Percentiles rank a stretch among this genome's conserved stretches.
phyloP scores from a whole-genome alignment of 2,888 invertebrate species.

The Papilio gigon region DNA sequence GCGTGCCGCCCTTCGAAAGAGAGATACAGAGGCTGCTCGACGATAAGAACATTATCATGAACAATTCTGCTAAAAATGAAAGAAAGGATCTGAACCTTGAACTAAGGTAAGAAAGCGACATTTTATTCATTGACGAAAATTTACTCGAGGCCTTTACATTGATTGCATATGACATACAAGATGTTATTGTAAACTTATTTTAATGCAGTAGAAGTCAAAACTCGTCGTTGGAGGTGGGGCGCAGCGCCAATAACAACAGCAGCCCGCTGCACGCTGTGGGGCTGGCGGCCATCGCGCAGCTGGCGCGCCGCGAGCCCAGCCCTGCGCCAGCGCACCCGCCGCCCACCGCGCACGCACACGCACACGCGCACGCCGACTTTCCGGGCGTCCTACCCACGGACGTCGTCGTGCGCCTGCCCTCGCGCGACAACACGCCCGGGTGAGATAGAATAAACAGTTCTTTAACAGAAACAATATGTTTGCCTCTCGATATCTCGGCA shows the following conservation, averaged over 20 bases:
- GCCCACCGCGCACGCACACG: conserved; percentile 54
- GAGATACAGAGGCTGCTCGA: conserved; percentile 90
- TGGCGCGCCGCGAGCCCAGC: conserved; percentile 78
- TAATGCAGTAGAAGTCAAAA: conserved; percentile 59
- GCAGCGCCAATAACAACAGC: conserved; percentile 83
- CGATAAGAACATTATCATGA: conserved; percentile 85
- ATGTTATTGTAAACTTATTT: not conserved
- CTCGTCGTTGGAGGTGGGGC: conserved; percentile 74
- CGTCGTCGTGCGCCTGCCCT: conserved; percentile 76
- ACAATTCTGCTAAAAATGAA: conserved; percentile 83
- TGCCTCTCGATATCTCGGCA: not conserved
- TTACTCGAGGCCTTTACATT: too few relatives aligned
- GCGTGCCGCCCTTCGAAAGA: conserved; percentile 87
- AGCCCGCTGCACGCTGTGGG: conserved; percentile 87
- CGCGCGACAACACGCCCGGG: conserved; percentile 59
- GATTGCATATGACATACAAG: not conserved
- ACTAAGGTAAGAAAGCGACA: conserved; percentile 69
- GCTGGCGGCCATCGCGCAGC: conserved; percentile 89
- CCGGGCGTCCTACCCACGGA: conserved; percentile 79
- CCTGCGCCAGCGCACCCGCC: conserved; percentile 74
- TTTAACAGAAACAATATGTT: not conserved
- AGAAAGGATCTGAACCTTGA: conserved; percentile 84
- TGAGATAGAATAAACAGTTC: conserved; percentile 39
- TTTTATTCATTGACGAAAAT: too few relatives aligned
- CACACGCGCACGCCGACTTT: conserved; percentile 75